These are phyloP conservation scores for Apostichopus leukothele DNA, from an alignment of 53 echinoderm and acorn worm species.

Conservation along the genomic window DNA sequence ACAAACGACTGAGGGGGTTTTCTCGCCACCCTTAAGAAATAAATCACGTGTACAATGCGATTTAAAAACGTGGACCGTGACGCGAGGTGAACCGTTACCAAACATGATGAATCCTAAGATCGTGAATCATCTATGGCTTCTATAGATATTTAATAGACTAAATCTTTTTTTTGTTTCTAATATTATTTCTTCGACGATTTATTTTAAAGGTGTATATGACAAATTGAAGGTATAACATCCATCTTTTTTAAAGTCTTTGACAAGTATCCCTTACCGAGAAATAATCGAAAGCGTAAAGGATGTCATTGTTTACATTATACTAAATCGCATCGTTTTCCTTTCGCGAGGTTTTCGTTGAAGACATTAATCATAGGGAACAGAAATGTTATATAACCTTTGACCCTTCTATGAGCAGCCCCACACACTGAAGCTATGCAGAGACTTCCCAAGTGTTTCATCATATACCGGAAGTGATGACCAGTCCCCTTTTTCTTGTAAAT, in stretches of 20 bases:
- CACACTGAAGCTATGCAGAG: not conserved
- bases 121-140: constrained; percentile 17
- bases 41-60: constrained; percentile 34
- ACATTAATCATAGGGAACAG: not conserved
- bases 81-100: constrained; percentile 48
- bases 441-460: not conserved
- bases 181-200: not conserved
- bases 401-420: not conserved
- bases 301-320: not conserved
- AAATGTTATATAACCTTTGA: not conserved
- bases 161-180: not conserved
- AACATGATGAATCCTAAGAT: constrained; percentile 17
- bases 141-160: constrained; percentile 27
- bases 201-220: constrained; percentile 40
- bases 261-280: not conserved
- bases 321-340: not conserved
- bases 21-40: constrained; percentile 10
- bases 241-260: not conserved
- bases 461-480: not conserved
- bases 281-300: not conserved
- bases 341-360: not conserved
- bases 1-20: constrained; percentile 32
- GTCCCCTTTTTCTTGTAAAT: too few species aligned
- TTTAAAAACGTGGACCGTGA: constrained; percentile 43
- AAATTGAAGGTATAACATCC: not conserved